These are phyloP conservation scores for Amyelois transitella DNA, from an alignment of 1,140 invertebrate genomes.

Conservation along the genomic window DNA sequence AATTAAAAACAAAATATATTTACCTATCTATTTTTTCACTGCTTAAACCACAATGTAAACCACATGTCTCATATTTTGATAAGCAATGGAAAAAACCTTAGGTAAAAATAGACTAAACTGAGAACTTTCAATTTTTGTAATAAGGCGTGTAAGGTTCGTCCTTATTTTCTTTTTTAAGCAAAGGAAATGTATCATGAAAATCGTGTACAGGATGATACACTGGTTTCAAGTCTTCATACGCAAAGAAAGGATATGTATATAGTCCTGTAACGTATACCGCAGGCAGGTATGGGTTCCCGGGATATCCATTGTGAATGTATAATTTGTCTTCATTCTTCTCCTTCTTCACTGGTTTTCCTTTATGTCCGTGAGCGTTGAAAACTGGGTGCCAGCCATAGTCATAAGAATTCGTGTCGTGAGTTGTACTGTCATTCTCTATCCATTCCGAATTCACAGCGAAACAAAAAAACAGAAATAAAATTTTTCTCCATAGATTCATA, in stretches of 20 bases:
- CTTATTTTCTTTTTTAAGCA: conserved; percentile 18
- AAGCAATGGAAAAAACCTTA: no score
- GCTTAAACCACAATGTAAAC: no score
- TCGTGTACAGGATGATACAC: conserved; percentile 5
- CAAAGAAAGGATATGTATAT: conserved; percentile 23
- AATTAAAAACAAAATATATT: no score
- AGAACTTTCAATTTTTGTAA: conserved; percentile 1
- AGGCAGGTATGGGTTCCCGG: conserved; percentile 10
- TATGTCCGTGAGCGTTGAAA: conserved; percentile 6
- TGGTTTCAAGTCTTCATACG: conserved; percentile 11
- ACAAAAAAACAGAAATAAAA: not conserved
- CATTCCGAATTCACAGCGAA: not conserved
- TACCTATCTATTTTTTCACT: no score
- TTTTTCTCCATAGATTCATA: not conserved
- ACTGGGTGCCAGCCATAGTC: conserved; percentile 6
- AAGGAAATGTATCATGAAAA: not conserved
- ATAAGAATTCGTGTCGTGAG: not conserved
- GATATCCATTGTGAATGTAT: conserved; percentile 2
- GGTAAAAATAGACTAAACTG: no score
- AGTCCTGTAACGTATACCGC: conserved; percentile 11
- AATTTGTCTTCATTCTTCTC: conserved; percentile 15
- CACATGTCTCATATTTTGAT: no score
- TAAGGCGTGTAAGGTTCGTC: conserved; percentile 11
- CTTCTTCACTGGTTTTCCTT: conserved; percentile 15
- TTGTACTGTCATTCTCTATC: not conserved